Base-by-base conservation (phyloP, 2,888 invertebrate genomes). In the Drosophila pseudotalamancana region DNA sequence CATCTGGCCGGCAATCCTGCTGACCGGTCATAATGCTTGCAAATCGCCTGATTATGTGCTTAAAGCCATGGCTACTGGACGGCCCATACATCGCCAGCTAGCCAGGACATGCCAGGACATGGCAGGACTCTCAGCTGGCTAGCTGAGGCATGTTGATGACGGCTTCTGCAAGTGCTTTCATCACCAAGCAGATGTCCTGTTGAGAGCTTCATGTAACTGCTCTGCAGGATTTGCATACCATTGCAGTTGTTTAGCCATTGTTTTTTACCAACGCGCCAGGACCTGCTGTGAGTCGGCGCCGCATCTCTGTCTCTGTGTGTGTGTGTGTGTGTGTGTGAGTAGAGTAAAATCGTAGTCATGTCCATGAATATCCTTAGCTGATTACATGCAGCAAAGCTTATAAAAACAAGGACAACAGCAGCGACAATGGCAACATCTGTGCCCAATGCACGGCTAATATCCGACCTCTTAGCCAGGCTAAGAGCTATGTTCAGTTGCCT, bases 351-450 rank as follows among this genome's bases (percentile, higher is more conserved):
- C 86, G 78, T 80, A 84, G 80, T 80, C 87, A 85, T 86, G 87
- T 86, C 64, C 85, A 87, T 86, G 85, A 85, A 86, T 86, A 85
- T 77, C 75, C 72, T 48, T 72, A 73, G 77, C 84, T 83, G 87
- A 83, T 86, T 84, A 87, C 77, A 83, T 71, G 85, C 83, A 83
- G 68, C 73, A 63, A 57, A 78, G 78, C 75, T 80, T 85, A 87
- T 66, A 66, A 84, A 70, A 87, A 72, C 81, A 81, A 83, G 77
- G 51, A 64, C 77, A 56, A 16, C 34, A 46, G 43, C 39, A 53
- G 40, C 57, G 57, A 77, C 78, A 77, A 74, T 77, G 69, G 51
- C 66, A 85, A 68, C 80, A 82, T 65, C 80, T 81, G 64, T 49
- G 84, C 77, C 50, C 53, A 59, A 73, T 78, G 61, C 62, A 32